These are phyloP conservation scores for Tyria jacobaeae DNA, from an alignment of 2,888 invertebrate species.

Conservation along the genomic window DNA sequence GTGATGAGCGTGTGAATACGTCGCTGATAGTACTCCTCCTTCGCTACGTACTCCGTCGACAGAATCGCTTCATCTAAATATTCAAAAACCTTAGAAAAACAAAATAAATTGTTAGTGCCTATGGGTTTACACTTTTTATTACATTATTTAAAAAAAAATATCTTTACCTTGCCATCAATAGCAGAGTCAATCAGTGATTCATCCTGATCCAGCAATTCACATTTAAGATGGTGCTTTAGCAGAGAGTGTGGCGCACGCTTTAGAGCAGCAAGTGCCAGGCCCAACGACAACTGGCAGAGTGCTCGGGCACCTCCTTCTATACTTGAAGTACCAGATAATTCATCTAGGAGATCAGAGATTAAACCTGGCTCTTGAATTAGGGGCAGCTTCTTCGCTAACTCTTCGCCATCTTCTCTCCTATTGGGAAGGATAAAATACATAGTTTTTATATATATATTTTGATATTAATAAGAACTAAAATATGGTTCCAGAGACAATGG, in stretches of 20 bases:
- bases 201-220: conserved; percentile 89
- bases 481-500: not conserved
- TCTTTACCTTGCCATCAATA: conserved; percentile 87
- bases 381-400: conserved; percentile 89
- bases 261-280: conserved; percentile 73
- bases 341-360: conserved; percentile 82
- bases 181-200: conserved; percentile 93
- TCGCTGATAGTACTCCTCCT: conserved; percentile 92
- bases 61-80: conserved; percentile 92
- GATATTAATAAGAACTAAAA: too few species aligned
- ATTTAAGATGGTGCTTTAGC: conserved; percentile 54
- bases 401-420: conserved; percentile 91
- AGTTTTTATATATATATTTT: too few species aligned
- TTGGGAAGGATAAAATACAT: not conserved
- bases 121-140: too few species aligned
- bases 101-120: not conserved
- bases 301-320: conserved; percentile 63
- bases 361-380: conserved; percentile 88
- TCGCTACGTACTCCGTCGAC: conserved; percentile 89
- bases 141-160: too few species aligned
- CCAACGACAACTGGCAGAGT: conserved; percentile 72
- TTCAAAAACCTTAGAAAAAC: conserved; percentile 88
- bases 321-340: conserved; percentile 70
- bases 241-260: conserved; percentile 78
- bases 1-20: conserved; percentile 94